Evolutionary conservation across 2,888 invertebrate species (phyloP).

Genomic region (Nymphalis urticae): DNA sequence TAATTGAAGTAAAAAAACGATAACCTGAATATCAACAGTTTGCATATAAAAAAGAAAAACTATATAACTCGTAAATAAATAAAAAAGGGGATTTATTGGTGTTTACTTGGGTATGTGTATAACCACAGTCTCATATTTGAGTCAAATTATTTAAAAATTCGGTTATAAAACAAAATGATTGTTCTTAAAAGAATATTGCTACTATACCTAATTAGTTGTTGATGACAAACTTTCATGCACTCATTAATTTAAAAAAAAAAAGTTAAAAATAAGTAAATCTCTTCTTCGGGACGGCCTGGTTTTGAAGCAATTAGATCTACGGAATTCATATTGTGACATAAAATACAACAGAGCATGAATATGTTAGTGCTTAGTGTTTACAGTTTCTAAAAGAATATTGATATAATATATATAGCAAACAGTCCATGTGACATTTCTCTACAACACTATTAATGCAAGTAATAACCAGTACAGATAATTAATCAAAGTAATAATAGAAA

Average conservation of each 20-base stretch:
- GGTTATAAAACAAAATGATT: no score
- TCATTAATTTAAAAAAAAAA: background rate
- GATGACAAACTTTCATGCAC: background rate
- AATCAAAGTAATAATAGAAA: background rate
- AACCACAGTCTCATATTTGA: no score
- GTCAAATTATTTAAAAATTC: no score
- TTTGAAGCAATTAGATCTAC: background rate
- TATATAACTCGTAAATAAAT: background rate
- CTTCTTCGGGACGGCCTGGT: conserved; percentile 11
- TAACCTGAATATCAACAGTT: background rate
- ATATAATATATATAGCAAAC: no score
- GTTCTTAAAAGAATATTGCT: background rate
- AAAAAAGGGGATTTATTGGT: no score
- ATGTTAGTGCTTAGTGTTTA: background rate
- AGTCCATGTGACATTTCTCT: background rate
- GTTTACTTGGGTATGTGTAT: no score
- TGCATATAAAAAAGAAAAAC: background rate
- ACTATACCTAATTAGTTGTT: background rate
- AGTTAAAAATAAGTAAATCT: conserved; percentile 6
- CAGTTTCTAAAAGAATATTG: no score
- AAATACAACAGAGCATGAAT: background rate
- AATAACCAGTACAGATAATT: background rate
- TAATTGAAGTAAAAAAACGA: background rate
- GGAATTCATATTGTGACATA: conserved; percentile 6
- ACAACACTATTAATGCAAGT: background rate